phyloP scores from a whole-genome alignment of 2,113 vertebrate genomes.

The Phrynocephalus versicolor region DNA sequence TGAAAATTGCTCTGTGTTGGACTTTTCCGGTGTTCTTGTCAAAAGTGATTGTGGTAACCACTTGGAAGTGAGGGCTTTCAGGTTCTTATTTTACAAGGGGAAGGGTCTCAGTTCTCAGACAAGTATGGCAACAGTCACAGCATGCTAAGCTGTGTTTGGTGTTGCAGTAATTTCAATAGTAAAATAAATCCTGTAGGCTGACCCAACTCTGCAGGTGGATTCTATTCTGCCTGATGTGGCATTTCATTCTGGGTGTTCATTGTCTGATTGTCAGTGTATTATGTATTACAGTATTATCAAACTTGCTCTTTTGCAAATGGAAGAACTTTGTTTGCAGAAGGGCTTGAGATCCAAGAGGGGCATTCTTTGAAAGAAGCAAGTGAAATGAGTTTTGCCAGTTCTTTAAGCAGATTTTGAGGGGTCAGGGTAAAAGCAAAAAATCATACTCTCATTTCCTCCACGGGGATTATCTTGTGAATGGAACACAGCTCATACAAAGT shows the following conservation, averaged over 20 bases:
- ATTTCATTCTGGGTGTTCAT: neutral
- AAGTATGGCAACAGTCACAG: neutral
- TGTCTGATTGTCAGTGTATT: neutral
- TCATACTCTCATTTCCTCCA: neutral
- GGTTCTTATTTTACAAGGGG: neutral
- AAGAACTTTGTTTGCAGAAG: neutral
- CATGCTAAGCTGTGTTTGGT: slow-evolving; percentile 8
- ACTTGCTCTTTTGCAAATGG: neutral
- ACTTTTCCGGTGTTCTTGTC: neutral
- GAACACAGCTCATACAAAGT: neutral
- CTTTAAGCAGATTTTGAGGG: neutral
- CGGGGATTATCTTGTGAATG: neutral
- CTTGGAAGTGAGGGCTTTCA: slow-evolving; percentile 5
- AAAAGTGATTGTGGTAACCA: neutral
- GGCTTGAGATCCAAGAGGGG: neutral
- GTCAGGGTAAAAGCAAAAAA: neutral
- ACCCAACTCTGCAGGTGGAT: neutral
- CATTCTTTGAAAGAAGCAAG: neutral
- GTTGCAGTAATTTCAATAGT: neutral
- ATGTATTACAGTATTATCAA: neutral
- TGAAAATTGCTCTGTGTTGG: neutral
- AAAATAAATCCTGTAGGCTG: neutral
- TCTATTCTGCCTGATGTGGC: neutral
- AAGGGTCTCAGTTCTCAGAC: neutral
- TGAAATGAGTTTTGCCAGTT: neutral